Evolutionary conservation across 2,113 vertebrate genomes (phyloP), one percentile per base, ranked within the genome.

Genomic region (Galeopterus variegatus): DNA sequence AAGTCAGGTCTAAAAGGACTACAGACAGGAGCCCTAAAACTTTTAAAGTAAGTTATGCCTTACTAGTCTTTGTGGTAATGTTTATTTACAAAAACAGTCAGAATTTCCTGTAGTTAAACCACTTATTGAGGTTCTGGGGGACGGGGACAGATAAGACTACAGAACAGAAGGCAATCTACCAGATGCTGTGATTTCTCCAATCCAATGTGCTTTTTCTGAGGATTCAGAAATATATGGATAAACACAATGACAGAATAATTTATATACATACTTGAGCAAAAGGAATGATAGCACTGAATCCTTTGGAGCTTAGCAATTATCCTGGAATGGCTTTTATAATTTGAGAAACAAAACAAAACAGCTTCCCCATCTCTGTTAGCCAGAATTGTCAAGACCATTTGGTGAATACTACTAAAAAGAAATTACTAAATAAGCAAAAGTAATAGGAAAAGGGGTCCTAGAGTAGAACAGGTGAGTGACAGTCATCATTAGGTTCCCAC

Each of bases 261-360:
- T 92, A 72, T 92, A 89, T 56, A 92, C 83, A 92, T 54, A 96
- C n/a, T 91, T 91, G 54, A 94, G 52, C 67, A 96, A 81, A 91
- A 92, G 21, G 54, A 94, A 95, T 58, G 86, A 91, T 17, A 91
- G 54, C 36, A 72, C 24, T n/a, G 60, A 96, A 88, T 89, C 60
- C 52, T 82, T 48, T 58, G 90, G 33, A 93, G 92, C 73, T 96
- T 77, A 93, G 90, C 84, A 60, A 79, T 81, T 92, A 80, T 65
- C 31, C n/a, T 80, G 28, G 64, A 86, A 96, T 73, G 60, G n/a
- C 48, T 65, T 56, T 45, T 73, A 93, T 75, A 52, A 45, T 60
- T 84, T 33, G 45, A 88, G 17, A 95, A 95, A 95, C 77, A 91
- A 93, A 93, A 80, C 15, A 82, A 62, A 91, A 75, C n/a, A 76